Percentiles rank a stretch among this genome's conserved stretches.
These are phyloP conservation scores for Tragopan temminckii DNA, from an alignment of 2,797 vertebrate genomes.

Conservation along the genomic window DNA sequence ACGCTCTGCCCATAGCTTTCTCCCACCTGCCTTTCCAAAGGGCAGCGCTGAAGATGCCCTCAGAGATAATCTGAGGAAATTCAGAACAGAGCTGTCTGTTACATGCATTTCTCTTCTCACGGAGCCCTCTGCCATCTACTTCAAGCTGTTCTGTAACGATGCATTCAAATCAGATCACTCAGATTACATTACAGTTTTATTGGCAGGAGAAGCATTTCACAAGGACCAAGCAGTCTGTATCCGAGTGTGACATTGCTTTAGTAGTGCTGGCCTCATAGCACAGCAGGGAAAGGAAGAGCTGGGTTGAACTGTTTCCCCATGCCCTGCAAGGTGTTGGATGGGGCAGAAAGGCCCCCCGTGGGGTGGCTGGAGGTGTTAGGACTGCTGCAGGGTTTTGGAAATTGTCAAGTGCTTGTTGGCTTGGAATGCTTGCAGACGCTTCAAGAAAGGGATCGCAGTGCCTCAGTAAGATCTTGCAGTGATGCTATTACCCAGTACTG, in stretches of 20 bases:
- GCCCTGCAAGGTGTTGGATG: background rate
- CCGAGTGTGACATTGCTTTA: background rate
- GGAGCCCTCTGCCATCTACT: background rate
- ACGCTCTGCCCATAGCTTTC: background rate
- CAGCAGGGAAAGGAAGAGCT: background rate
- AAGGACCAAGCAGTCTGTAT: background rate
- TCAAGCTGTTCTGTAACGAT: background rate
- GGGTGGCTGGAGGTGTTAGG: background rate
- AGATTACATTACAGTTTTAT: background rate
- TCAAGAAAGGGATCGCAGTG: rapidly evolving
- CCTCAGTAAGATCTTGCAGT: no score
- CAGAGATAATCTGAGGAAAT: background rate
- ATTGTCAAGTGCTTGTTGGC: background rate
- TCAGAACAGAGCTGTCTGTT: background rate
- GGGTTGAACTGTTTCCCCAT: background rate
- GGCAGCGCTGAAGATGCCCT: background rate
- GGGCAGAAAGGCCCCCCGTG: background rate
- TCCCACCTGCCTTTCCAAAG: background rate
- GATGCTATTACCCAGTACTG: no score
- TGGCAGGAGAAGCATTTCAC: background rate
- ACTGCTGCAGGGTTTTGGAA: background rate
- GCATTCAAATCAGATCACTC: background rate
- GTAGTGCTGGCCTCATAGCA: background rate
- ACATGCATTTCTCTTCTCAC: background rate
- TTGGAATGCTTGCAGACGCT: background rate